A percentile compares a stretch with the other conserved stretches of the same genome.
Evolutionary conservation across 2,113 vertebrate genomes (phyloP).

Genomic region (Urocitellus parryii): DNA sequence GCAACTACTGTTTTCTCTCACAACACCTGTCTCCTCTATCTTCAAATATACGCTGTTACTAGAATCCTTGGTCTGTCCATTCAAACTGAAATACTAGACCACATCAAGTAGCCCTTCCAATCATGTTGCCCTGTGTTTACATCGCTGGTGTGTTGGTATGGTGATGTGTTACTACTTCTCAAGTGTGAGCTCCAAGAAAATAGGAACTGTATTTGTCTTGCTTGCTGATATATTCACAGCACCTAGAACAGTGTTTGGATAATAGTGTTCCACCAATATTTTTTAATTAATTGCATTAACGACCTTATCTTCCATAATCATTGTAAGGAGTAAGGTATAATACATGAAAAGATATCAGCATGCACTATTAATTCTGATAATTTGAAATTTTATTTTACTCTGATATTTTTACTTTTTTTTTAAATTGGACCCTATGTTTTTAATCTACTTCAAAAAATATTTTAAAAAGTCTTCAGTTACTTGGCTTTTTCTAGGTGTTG

Average conservation of each 20-base stretch:
- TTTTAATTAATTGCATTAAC: background rate
- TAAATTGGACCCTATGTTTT: background rate
- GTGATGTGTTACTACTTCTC: background rate
- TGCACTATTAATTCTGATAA: background rate
- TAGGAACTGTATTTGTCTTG: background rate
- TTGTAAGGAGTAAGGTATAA: background rate
- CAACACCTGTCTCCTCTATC: background rate
- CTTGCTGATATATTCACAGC: background rate
- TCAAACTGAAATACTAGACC: background rate
- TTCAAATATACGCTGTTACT: background rate
- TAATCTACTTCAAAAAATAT: background rate
- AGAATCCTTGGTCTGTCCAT: background rate
- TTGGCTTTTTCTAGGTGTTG: background rate
- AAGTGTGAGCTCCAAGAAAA: background rate
- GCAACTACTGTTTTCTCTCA: background rate
- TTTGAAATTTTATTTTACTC: background rate
- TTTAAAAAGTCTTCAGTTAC: constrained; percentile 23
- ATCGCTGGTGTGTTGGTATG: accelerated
- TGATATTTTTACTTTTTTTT: background rate
- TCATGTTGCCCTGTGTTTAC: background rate
- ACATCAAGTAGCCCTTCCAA: background rate
- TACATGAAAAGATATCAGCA: background rate
- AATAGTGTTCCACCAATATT: background rate
- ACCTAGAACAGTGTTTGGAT: background rate
- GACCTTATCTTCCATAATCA: background rate